Conservation (phyloP, 2,113 vertebrate species). For the Oxyruncus cristatus region DNA sequence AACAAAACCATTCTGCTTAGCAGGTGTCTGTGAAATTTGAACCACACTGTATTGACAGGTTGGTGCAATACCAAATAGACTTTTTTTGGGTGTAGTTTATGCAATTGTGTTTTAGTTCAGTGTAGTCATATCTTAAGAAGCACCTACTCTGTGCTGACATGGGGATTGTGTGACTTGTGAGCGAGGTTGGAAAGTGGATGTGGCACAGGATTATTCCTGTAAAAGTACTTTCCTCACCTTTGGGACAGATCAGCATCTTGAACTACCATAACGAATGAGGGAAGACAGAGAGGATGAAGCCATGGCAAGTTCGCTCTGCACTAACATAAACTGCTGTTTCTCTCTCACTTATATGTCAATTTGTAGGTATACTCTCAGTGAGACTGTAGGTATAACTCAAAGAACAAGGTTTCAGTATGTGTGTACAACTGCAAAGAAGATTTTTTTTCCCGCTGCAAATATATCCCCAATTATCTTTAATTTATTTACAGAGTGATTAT, state of each 20-base stretch:
- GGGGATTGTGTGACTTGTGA: background rate
- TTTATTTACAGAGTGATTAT: background rate
- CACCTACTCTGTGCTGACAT: background rate
- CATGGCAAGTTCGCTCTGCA: background rate
- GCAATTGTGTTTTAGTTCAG: accelerated
- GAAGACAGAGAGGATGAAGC: background rate
- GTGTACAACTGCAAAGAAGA: background rate
- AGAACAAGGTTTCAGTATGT: background rate
- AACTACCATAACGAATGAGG: background rate
- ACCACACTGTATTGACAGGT: background rate
- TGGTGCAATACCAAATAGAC: background rate
- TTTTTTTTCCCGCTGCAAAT: background rate
- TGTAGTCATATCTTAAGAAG: background rate
- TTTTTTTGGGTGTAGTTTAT: background rate
- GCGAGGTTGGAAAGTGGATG: background rate
- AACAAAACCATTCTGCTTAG: background rate
- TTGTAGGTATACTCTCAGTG: too few species aligned
- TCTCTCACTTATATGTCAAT: background rate
- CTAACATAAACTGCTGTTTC: background rate
- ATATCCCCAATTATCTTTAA: background rate
- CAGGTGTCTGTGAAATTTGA: background rate
- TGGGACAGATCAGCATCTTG: background rate
- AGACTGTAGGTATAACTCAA: background rate
- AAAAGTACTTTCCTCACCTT: background rate
- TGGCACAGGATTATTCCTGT: background rate